These are phyloP conservation scores for Electrophaes corylata DNA, from an alignment of 2,888 invertebrate genomes.

Conservation along the genomic window DNA sequence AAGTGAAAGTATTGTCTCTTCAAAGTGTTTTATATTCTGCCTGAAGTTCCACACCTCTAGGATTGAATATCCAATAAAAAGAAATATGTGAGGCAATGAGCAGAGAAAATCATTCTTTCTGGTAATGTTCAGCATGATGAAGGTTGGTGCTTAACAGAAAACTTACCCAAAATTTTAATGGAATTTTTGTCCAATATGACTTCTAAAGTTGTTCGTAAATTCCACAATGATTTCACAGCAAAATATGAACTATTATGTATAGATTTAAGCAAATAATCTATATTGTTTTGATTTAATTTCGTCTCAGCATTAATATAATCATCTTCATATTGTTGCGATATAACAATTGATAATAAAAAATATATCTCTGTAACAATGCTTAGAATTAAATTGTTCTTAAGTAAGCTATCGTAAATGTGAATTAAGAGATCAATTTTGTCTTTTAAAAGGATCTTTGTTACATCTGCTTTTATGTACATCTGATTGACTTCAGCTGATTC, in stretches of 20 bases:
- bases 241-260: slow-evolving; percentile 91
- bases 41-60: no score
- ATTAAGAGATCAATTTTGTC: slow-evolving; percentile 82
- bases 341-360: slow-evolving; percentile 87
- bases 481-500: slow-evolving; percentile 53
- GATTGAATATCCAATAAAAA: no score
- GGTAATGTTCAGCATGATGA: no score
- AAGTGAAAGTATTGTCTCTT: no score
- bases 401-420: slow-evolving; percentile 83
- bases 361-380: slow-evolving; percentile 88
- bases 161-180: slow-evolving; percentile 74
- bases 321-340: slow-evolving; percentile 75
- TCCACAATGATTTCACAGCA: slow-evolving; percentile 86
- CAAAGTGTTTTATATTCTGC: no score
- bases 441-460: slow-evolving; percentile 73
- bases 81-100: no score
- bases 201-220: slow-evolving; percentile 82
- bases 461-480: slow-evolving; percentile 67
- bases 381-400: slow-evolving; percentile 85
- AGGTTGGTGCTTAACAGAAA: neutral
- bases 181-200: slow-evolving; percentile 86
- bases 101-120: no score
- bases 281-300: slow-evolving; percentile 50
- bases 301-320: slow-evolving; percentile 56
- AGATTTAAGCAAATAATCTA: slow-evolving; percentile 69